Conservation (phyloP, 1,140 invertebrate species). For the Papilio aristodemus region DNA sequence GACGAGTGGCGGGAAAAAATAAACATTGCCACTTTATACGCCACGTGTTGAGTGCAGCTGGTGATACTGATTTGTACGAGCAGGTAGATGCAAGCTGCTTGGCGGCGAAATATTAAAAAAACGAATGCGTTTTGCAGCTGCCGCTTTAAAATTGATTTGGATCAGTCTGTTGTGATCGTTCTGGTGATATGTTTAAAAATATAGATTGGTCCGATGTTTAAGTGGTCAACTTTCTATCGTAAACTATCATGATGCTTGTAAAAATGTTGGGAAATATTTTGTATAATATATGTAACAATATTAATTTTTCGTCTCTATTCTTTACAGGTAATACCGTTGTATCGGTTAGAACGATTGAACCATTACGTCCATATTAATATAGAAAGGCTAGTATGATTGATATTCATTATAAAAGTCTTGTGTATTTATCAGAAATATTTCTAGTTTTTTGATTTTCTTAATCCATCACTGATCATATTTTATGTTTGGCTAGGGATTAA, state of each 20-base stretch:
- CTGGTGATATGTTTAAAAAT: background rate
- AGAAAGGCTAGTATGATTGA: background rate
- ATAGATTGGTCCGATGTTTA: background rate
- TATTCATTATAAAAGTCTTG: background rate
- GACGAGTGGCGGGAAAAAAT: conserved; percentile 17
- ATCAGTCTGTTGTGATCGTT: background rate
- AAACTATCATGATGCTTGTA: background rate
- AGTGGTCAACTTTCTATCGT: background rate
- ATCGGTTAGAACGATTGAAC: background rate
- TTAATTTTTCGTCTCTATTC: background rate
- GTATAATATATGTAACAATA: background rate
- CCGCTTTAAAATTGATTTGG: background rate
- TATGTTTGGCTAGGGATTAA: too few relatives aligned
- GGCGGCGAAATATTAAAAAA: background rate
- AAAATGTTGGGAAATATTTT: too few relatives aligned
- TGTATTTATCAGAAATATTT: background rate
- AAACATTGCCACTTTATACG: background rate
- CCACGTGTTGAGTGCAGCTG: conserved; percentile 16
- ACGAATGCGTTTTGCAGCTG: background rate
- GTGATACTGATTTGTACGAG: background rate
- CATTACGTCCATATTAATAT: background rate
- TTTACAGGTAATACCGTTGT: background rate
- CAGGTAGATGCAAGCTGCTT: conserved; percentile 26
- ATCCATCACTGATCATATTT: too few relatives aligned
- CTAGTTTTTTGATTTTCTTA: too few relatives aligned